These are phyloP conservation scores for Drosophila auraria DNA, from an alignment of 1,140 invertebrate genomes.

Conservation along the genomic window DNA sequence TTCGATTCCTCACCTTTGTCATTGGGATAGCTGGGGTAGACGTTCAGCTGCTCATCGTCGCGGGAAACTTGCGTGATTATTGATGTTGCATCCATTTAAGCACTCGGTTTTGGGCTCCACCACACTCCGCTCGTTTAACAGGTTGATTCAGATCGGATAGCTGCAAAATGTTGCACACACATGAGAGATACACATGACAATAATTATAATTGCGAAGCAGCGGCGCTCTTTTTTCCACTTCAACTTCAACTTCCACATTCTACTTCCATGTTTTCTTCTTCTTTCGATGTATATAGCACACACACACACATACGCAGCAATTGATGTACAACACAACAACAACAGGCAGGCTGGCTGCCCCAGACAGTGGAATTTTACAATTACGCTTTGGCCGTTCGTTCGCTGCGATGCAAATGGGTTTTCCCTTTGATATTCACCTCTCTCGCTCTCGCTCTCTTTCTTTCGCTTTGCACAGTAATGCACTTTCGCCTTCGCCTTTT, in stretches of 20 bases:
- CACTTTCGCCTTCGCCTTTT: slow-evolving; percentile 71
- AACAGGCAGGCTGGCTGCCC: slow-evolving; percentile 56
- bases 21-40: slow-evolving; percentile 93
- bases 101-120: slow-evolving; percentile 85
- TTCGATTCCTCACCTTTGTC: slow-evolving; percentile 92
- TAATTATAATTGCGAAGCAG: slow-evolving; percentile 29
- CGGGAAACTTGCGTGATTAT: slow-evolving; percentile 98
- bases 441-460: slow-evolving; percentile 36
- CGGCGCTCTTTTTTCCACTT: slow-evolving; percentile 10
- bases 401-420: slow-evolving; percentile 79
- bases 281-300: slow-evolving; percentile 46
- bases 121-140: slow-evolving; percentile 41
- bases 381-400: slow-evolving; percentile 82
- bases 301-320: slow-evolving; percentile 33
- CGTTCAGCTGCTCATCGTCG: slow-evolving; percentile 97
- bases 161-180: slow-evolving; percentile 63
- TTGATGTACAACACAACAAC: slow-evolving; percentile 41
- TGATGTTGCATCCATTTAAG: slow-evolving; percentile 99
- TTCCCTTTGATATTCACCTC: slow-evolving; percentile 80
- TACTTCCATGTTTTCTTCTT: slow-evolving; percentile 59
- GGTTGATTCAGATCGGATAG: slow-evolving; percentile 41
- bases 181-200: slow-evolving; percentile 58
- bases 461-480: slow-evolving; percentile 60
- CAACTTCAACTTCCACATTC: slow-evolving; percentile 12
- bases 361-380: slow-evolving; percentile 83